These are phyloP conservation scores for Andrena marginata DNA, from an alignment of 2,888 invertebrate genomes.

Conservation along the genomic window DNA sequence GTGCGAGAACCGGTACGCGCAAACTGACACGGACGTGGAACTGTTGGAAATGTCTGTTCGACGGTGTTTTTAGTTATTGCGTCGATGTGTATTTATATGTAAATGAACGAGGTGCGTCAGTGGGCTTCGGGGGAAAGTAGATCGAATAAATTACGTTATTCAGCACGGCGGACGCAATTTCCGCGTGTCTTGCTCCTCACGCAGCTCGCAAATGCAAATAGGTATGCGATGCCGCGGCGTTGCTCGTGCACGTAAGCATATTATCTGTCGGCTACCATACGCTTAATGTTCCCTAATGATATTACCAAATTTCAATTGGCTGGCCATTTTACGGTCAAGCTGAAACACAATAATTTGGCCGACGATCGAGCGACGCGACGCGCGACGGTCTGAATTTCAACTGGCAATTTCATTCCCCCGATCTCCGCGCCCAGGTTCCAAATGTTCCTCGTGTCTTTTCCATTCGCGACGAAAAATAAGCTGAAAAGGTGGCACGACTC, in stretches of 20 bases:
- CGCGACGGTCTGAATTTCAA: background rate
- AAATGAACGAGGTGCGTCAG: slow-evolving; percentile 43
- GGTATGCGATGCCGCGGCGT: background rate
- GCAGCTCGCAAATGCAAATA: slow-evolving; percentile 13
- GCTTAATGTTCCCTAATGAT: slow-evolving; percentile 40
- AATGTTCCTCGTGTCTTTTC: background rate
- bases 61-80: slow-evolving; percentile 9
- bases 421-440: too few relatives aligned
- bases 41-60: background rate
- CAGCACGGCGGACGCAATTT: slow-evolving; percentile 29
- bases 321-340: slow-evolving; percentile 13
- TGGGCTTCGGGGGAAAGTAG: slow-evolving; percentile 23
- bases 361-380: background rate
- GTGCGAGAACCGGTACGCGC: background rate
- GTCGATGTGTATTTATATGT: slow-evolving; percentile 55
- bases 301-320: slow-evolving; percentile 44
- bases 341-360: background rate
- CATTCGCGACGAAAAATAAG: background rate
- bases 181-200: slow-evolving; percentile 8
- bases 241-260: slow-evolving; percentile 10
- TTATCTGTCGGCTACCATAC: slow-evolving; percentile 27
- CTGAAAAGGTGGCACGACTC: background rate
- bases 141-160: slow-evolving; percentile 40
- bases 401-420: background rate
- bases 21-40: background rate